Evolutionary conservation across 1,140 invertebrate species (phyloP), one percentile per base, ranked within the genome.

Genomic region (Drosophila obscura): DNA sequence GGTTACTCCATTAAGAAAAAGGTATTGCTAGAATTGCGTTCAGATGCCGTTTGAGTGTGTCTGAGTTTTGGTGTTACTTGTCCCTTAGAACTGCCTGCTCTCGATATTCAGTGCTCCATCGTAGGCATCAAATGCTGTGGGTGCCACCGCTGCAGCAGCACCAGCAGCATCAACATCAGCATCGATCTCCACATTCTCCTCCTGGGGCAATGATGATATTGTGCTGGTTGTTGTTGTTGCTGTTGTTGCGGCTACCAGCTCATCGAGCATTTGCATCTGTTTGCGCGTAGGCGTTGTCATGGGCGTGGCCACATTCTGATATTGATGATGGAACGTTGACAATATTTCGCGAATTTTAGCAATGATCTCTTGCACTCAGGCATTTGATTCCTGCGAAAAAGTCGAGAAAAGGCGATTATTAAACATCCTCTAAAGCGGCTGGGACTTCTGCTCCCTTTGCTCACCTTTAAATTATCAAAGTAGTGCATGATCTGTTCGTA

Each of bases 401-500:
- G 9, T n/a, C 19, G 19, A 19, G 19, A 19, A 19, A 48, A 8
- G n/a, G 28, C 1, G 2, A 28, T 13, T 4, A 13, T 4, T 1
- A 13, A 39, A 5, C 11, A 39, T 13, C 11, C 11, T 13, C 11
- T 2, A 1, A 7, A 7, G 26, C 26, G 26, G 26, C 26, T 0
- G 31, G 13, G 4, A 11, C 19, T 51, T 80, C 93, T 95, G 24
- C 13, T 22, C 15, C 41, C 0, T 35, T 35, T 92, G 9, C 39
- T 96, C 93, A 95, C 98, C 94, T 99, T 99, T 82, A 99, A 94
- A 94, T 98, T 98, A 92, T 98, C 97, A 94, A 99, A 98, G 93
- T 99, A 98, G 88, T 98, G 96, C 96, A 98, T 97, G 90, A 99
- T 96, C 93, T 98, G 96, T 90, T 98, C 97, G 92, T 99, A 98